Evolutionary conservation across 2,797 vertebrate genomes (phyloP), one percentile per base, ranked within the genome.

Genomic region (Pempheris klunzingeri): DNA sequence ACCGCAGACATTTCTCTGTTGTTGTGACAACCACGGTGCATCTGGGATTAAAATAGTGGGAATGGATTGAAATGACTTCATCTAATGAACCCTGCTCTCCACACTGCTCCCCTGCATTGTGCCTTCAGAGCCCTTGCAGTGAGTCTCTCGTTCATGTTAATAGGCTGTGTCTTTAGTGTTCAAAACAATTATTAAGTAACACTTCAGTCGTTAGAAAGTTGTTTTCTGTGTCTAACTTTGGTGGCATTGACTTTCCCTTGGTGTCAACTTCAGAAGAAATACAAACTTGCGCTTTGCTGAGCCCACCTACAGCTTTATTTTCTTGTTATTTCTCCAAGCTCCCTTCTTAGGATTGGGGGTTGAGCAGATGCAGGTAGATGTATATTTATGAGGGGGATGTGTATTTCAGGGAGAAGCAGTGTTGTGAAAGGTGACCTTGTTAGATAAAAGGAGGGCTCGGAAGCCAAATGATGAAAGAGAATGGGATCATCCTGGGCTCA

Each of bases 381-480:
- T 93, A 90, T 94, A 93, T 95, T 94, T 93, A 90, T 94, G 91
- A 93, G 90, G 82, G 81, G 83, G 88, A 72, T 86, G 91, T 88
- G 89, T 88, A 87, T 93, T 91, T 91, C 87, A 77, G 86, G 81
- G 88, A 88, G 86, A 92, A 85, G 84, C 86, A 24, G 81, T 85
- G 89, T 91, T 91, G 88, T 87, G 86, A 87, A 92, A 87, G 87
- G 91, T 94, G 93, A 94, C 94, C 92, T 95, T 94, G 92, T 93
- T 92, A 91, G 91, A 94, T 86, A 93, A 94, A 93, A 91, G 88
- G 89, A 92, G 81, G 83, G 87, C 88, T 90, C 44, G 85, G 87
- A 94, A 94, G 86, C 88, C 90, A 91, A 92, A 86, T 91, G 92
- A 93, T 93, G 90, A 94, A 94, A 94, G 93, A 91, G 90, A 91